These are phyloP conservation scores for Drosophila sproati DNA, from an alignment of 1,140 invertebrate genomes.

Conservation along the genomic window DNA sequence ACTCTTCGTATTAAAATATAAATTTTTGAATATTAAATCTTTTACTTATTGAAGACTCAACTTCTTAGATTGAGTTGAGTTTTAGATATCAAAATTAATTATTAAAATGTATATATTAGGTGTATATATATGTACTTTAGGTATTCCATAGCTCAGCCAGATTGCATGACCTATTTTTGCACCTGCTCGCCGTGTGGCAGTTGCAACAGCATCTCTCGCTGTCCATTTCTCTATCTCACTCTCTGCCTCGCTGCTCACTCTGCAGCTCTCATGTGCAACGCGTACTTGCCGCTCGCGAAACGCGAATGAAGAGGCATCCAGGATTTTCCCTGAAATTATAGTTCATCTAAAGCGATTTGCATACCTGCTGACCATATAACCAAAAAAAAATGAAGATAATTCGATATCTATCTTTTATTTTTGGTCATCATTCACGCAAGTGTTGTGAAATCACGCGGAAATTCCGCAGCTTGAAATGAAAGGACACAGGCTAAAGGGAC, in stretches of 20 bases:
- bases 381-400: conserved; percentile 17
- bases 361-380: conserved; percentile 58
- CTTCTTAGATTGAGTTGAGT: too few relatives aligned
- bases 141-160: neutral
- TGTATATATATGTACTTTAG: neutral
- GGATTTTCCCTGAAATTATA: conserved; percentile 71
- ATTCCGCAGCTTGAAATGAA: conserved; percentile 72
- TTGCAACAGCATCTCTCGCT: conserved; percentile 16
- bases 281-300: conserved; percentile 66
- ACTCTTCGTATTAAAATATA: too few relatives aligned
- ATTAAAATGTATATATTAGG: neutral
- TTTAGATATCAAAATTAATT: too few relatives aligned
- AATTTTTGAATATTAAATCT: too few relatives aligned
- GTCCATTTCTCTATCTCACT: too few relatives aligned
- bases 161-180: conserved; percentile 37
- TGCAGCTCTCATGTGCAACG: conserved; percentile 32
- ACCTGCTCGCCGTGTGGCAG: conserved; percentile 53
- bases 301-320: conserved; percentile 65
- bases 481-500: conserved; percentile 53
- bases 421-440: conserved; percentile 72
- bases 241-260: neutral
- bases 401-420: conserved; percentile 20
- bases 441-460: conserved; percentile 73
- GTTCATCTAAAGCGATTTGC: conserved; percentile 71
- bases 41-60: too few relatives aligned